A percentile compares a stretch with the other conserved stretches of the same genome.
These are phyloP conservation scores for Triplophysa bombifrons DNA, from an alignment of 2,797 vertebrate genomes.

Conservation along the genomic window DNA sequence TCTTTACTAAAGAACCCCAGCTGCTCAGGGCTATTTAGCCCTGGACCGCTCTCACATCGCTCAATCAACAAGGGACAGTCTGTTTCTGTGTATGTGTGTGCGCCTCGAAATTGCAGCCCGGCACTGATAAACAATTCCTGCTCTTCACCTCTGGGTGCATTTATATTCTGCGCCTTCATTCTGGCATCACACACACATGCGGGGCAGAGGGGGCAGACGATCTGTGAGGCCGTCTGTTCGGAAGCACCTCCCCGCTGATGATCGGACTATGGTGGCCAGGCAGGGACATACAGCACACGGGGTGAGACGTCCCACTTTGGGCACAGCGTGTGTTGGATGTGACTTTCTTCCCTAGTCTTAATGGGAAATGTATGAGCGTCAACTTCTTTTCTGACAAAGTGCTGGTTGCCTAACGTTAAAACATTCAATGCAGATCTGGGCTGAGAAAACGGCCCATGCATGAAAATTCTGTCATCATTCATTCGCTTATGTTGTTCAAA, in stretches of 20 bases:
- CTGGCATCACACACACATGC: slow-evolving; percentile 9
- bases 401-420: neutral
- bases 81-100: slow-evolving; percentile 40
- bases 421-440: neutral
- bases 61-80: slow-evolving; percentile 18
- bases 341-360: neutral
- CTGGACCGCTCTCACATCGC: slow-evolving; percentile 12
- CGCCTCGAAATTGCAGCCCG: slow-evolving; percentile 46
- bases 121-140: slow-evolving; percentile 54
- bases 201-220: neutral
- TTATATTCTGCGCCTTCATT: slow-evolving; percentile 52
- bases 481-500: too few species aligned
- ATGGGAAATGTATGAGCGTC: slow-evolving; percentile 3
- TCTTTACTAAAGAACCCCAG: slow-evolving; percentile 18
- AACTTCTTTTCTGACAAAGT: neutral
- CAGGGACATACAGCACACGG: slow-evolving; percentile 6
- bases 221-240: slow-evolving; percentile 26
- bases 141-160: slow-evolving; percentile 53
- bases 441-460: neutral
- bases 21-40: slow-evolving; percentile 17
- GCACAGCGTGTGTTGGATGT: neutral
- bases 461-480: too few species aligned
- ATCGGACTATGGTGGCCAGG: slow-evolving; percentile 22
- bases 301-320: neutral
- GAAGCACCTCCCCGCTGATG: slow-evolving; percentile 28